phyloP scores from a whole-genome alignment of 2,113 vertebrate genomes.

The Cariama cristata region DNA sequence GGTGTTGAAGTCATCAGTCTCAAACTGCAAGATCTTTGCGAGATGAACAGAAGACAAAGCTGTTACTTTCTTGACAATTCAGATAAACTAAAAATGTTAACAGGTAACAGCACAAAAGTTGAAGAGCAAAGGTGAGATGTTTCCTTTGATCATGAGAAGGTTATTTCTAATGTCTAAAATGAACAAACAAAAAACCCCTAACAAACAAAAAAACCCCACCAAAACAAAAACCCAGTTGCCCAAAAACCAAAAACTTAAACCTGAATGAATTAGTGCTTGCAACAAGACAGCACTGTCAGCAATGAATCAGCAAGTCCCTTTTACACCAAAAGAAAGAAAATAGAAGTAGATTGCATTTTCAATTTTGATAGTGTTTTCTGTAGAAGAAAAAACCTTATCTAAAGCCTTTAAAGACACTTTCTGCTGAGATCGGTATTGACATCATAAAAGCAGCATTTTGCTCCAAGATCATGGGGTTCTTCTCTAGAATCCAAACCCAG shows the following conservation, averaged over 20 bases:
- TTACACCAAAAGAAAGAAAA: neutral
- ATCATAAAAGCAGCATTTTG: neutral
- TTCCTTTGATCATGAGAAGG: neutral
- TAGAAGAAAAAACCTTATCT: neutral
- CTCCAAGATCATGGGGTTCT: neutral
- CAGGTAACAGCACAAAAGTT: neutral
- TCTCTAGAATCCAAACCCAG: neutral
- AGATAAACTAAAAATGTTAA: neutral
- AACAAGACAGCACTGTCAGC: constrained; percentile 2
- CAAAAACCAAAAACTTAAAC: neutral
- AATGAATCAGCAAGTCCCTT: constrained; percentile 33
- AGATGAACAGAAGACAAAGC: neutral
- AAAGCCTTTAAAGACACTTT: neutral
- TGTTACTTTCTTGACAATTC: neutral
- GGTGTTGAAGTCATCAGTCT: neutral
- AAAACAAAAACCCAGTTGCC: neutral
- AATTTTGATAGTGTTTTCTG: neutral
- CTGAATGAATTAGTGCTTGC: neutral
- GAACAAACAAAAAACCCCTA: neutral
- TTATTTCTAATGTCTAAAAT: neutral
- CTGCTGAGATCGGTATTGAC: neutral
- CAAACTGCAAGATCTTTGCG: neutral
- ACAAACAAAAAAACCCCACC: too few species aligned
- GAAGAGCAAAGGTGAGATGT: neutral
- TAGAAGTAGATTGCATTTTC: neutral